A percentile compares a stretch with the other conserved stretches of the same genome.
These are phyloP conservation scores for Falcaria lacertinaria DNA, from an alignment of 2,888 invertebrate genomes.

Conservation along the genomic window DNA sequence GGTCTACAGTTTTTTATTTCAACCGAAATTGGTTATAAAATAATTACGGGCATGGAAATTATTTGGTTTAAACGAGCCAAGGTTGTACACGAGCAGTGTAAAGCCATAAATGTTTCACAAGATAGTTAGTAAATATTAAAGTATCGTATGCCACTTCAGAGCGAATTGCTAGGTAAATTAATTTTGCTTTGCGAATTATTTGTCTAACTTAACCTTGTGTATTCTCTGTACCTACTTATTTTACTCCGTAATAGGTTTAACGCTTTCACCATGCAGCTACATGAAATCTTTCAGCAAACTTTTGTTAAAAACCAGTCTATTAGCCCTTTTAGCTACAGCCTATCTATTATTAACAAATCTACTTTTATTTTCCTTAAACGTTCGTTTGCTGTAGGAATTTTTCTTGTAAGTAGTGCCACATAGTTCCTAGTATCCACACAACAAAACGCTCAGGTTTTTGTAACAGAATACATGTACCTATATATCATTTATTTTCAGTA, in stretches of 20 bases:
- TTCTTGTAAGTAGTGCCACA: conserved; percentile 8
- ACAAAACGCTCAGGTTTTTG: not conserved
- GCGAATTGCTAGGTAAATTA: not conserved
- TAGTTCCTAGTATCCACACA: conserved; percentile 14
- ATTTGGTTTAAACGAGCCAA: not conserved
- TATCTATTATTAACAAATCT: conserved; percentile 1
- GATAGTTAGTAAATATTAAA: not conserved
- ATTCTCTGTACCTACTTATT: not conserved
- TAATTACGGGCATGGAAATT: not conserved
- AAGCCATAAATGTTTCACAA: too few relatives aligned
- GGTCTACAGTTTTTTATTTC: not conserved
- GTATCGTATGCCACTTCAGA: not conserved
- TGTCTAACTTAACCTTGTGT: not conserved
- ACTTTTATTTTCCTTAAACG: conserved; percentile 25
- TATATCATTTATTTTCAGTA: too few relatives aligned
- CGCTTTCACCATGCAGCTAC: too few relatives aligned
- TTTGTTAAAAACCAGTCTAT: conserved; percentile 12
- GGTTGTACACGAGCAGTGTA: not conserved
- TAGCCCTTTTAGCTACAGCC: not conserved
- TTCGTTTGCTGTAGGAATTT: conserved; percentile 13
- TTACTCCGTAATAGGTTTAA: too few relatives aligned
- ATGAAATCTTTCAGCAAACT: too few relatives aligned
- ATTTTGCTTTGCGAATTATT: not conserved
- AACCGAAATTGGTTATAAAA: not conserved
- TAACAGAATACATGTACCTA: too few relatives aligned